Evolutionary conservation across 1,140 invertebrate genomes (phyloP), one percentile per base, ranked within the genome.

Genomic region (Delia radicum): DNA sequence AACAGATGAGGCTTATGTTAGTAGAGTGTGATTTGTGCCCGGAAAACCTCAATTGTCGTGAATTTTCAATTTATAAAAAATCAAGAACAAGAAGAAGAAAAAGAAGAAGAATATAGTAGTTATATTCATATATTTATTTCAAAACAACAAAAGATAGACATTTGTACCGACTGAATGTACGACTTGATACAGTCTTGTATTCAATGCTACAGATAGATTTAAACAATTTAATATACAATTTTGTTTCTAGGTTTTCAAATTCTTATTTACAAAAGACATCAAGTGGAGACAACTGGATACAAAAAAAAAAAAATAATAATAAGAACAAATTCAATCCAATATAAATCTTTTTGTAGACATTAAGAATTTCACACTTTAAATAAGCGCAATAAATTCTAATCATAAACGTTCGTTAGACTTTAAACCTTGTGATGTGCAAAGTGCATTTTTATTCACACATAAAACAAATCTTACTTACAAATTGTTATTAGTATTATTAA

Each of bases 391-490:
- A 55, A 55, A 55, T 55, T 55, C 48, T 55, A 55, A 24, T 55
- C 21, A 18, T 21, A 55, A 55, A 21, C 48, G 48, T 55, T 55
- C 48, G 48, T 55, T 55, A 55, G n/a, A 21, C 48, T 55, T 37
- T 21, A 55, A 55, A 55, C 48, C 48, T 55, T 55, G 48, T 55
- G 48, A 55, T 55, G 48, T 55, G 48, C 48, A 55, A 55, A 55
- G 48, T 55, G 48, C 48, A 55, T 55, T 55, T 55, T 55, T 18
- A 55, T 55, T 55, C 48, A 55, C 48, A 55, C 48, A 21, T 55
- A 55, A 55, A 55, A 55, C n/a, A 55, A n/a, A n/a, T n/a, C n/a
- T n/a, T n/a, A n/a, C n/a, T n/a, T n/a, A n/a, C n/a, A n/a, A 21
- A 55, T 21, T 21, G 7, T 55, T 55, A 55, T 55, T 55, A 55